Base-by-base conservation (phyloP, 1,140 invertebrate species). In the Diorhabda elongata region DNA sequence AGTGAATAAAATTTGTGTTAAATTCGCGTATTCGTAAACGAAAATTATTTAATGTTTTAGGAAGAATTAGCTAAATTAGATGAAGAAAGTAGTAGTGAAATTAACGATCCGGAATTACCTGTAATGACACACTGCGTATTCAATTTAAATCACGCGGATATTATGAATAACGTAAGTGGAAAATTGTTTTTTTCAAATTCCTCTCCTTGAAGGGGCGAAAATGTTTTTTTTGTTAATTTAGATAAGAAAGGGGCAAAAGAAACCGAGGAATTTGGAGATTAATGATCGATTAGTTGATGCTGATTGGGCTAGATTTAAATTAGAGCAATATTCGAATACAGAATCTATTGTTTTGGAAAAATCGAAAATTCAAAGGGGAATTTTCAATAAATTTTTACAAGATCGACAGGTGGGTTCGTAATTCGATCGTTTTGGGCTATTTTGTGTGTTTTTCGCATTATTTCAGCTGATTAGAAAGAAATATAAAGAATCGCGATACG, bases 81-180 rank as follows among this genome's bases (percentile, higher is more conserved):
- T 70, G 74, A 5, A 75, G 65, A 79, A 71, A 65, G 69, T 59
- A 42, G 68, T 60, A 60, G 73, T 61, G 52, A 77, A 52, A 52
- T 79, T 9, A 66, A 78, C 43, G 81, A 84, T 64, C 78, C 82
- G 6, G 76, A 79, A 5, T 75, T 86, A 65, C 84, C 85, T 4
- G 57, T 78, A 52, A 92, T 93, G 90, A 86, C 85, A 26, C 84
- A 92, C 61, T 85, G 89, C 81, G 85, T 91, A 9, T 85, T 91
- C 59, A 90, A 89, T 61, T 79, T 93, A 56, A 83, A 92, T 79
- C 89, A 90, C 76, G 75, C 75, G 1, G 77, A 80, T 61, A 90
- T 92, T 26, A 87, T 91, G 85, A 69, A 75, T 58, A 74, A 71
- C 43, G 77, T 80, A 69, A 8, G 64, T 67, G 26, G 6, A 52